Base-by-base conservation (phyloP, 2,888 invertebrate genomes). In the Druceiella hillmani region DNA sequence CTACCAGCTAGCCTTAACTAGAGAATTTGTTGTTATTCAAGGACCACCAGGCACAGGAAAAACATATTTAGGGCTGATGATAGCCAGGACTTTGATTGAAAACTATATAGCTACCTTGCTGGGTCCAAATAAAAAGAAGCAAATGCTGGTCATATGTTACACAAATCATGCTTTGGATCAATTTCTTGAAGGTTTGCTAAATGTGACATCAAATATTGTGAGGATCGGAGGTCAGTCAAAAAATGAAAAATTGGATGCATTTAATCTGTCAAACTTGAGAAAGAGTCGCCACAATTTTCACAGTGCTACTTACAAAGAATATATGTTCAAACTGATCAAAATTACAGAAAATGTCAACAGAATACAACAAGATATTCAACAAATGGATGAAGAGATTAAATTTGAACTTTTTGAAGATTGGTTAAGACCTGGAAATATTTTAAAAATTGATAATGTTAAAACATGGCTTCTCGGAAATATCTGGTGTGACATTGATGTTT, bases 1-100 rank as follows among this genome's bases (percentile, higher is more conserved):
- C 0, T 78, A 79, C 50, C 65, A 73, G 46, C 63, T 76, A 10
- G 83, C 85, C 0, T 56, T 90, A 4, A 79, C 76, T 0, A 72
- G 76, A 43, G 81, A 87, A 55, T 77, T 89, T 48, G 76, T 77
- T 1, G 70, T 88, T 2, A 84, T 90, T 47, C 89, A 90, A 62
- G 89, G 91, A 1, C 89, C 90, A 2, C 90, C 90, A 0, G 90
- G 91, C 3, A 89, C 89, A 0, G 91, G 90, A 0, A 90, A 90
- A 66, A 88, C 89, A 0, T 84, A 74, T 55, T 58, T 90, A 6
- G 88, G 87, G 1, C 65, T 87, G 3, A 79, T 83, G 62, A 74
- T 91, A 11, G 78, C 83, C 0, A 62, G 76, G 48, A 69, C 77
- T 1, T 56, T 90, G n/a, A 53, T 87, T 4, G 52, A 72, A 35